These are phyloP conservation scores for Pantherophis vulpinus DNA, from an alignment of 2,797 vertebrate genomes.

Conservation along the genomic window DNA sequence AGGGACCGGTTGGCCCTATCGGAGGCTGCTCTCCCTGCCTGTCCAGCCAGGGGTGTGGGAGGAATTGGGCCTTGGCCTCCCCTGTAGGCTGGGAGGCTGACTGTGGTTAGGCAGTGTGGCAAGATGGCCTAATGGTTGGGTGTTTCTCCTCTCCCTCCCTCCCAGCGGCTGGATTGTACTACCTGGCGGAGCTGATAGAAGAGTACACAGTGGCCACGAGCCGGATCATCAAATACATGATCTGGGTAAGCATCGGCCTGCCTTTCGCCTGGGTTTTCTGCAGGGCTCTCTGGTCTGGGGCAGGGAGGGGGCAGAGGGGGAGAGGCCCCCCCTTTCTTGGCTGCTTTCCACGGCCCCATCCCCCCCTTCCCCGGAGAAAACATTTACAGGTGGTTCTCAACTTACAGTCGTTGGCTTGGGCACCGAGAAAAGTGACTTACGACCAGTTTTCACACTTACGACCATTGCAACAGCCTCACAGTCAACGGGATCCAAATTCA, in stretches of 20 bases:
- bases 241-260: conserved; percentile 80
- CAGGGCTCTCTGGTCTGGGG: background rate
- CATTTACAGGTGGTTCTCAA: background rate
- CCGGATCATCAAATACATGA: conserved; percentile 97
- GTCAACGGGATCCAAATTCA: background rate
- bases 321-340: too few species aligned
- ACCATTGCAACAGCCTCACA: background rate
- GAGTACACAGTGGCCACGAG: conserved; percentile 94
- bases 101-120: background rate
- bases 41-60: background rate
- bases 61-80: background rate
- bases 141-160: too few species aligned
- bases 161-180: conserved; percentile 91
- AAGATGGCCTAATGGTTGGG: background rate
- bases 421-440: background rate
- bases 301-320: background rate
- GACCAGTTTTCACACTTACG: background rate
- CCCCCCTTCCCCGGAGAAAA: background rate
- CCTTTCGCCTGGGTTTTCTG: too few species aligned
- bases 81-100: background rate
- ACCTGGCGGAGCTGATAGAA: conserved; percentile 94
- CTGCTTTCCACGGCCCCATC: background rate
- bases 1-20: background rate
- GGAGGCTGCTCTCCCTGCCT: background rate
- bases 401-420: background rate